Evolutionary conservation across 2,888 invertebrate species (phyloP).

Genomic region (Ophion costatus): DNA sequence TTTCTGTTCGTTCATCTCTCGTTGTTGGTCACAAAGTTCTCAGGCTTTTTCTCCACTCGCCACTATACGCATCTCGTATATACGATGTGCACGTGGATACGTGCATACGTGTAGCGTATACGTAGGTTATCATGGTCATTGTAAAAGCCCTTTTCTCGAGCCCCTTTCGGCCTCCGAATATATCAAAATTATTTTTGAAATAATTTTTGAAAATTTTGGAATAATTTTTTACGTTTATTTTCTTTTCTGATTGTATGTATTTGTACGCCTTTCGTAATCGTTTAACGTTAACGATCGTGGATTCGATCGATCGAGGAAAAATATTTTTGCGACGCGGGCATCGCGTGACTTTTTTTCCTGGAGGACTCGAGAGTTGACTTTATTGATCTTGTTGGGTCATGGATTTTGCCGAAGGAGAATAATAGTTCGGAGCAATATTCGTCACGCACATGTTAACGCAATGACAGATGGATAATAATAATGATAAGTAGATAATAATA

Average conservation of each 20-base stretch:
- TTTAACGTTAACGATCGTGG: neutral
- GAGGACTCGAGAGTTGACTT: slow-evolving; percentile 33
- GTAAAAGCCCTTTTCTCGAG: neutral
- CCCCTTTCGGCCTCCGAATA: neutral
- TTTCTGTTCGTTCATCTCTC: slow-evolving; percentile 66
- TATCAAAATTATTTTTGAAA: too few species aligned
- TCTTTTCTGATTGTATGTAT: too few species aligned
- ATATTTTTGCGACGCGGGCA: slow-evolving; percentile 12
- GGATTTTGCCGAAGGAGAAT: too few species aligned
- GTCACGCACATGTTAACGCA: neutral
- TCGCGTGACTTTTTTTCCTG: slow-evolving; percentile 54
- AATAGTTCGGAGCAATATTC: neutral
- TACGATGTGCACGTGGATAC: neutral
- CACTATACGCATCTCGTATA: neutral
- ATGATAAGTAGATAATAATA: too few species aligned
- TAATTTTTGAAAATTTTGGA: too few species aligned
- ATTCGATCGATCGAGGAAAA: slow-evolving; percentile 11
- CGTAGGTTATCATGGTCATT: neutral
- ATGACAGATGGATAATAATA: neutral
- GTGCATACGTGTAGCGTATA: neutral
- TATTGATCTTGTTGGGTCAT: slow-evolving; percentile 6
- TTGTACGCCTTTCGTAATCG: too few species aligned
- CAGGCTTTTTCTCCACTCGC: slow-evolving; percentile 68
- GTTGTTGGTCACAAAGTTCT: slow-evolving; percentile 71
- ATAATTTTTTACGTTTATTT: too few species aligned